Conservation (phyloP, 2,888 invertebrate genomes). For the Axea sp. region DNA sequence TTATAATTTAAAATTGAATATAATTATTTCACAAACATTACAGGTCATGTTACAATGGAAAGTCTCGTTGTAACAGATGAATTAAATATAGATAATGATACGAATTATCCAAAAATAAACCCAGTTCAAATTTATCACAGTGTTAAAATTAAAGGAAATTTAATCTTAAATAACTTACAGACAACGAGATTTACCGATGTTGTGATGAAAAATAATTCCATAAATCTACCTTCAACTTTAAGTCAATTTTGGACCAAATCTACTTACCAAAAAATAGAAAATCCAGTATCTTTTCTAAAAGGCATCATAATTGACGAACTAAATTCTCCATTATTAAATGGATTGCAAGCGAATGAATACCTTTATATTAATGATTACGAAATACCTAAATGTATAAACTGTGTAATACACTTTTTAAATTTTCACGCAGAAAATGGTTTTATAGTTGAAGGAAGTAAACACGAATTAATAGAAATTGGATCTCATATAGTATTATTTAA, state of each 20-base stretch:
- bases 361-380: slow-evolving; percentile 65
- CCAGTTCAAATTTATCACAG: slow-evolving; percentile 68
- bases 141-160: slow-evolving; percentile 67
- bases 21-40: too few species aligned
- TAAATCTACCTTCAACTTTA: slow-evolving; percentile 57
- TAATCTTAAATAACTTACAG: slow-evolving; percentile 63
- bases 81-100: too few species aligned
- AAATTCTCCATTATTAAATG: slow-evolving; percentile 66
- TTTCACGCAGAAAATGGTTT: slow-evolving; percentile 37
- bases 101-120: slow-evolving; percentile 28
- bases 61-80: too few species aligned
- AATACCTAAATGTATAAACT: slow-evolving; percentile 61
- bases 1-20: too few species aligned
- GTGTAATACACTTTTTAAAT: slow-evolving; percentile 7
- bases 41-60: too few species aligned
- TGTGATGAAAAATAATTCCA: slow-evolving; percentile 38
- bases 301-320: slow-evolving; percentile 69
- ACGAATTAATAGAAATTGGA: slow-evolving; percentile 18
- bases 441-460: slow-evolving; percentile 11
- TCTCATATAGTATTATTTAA: slow-evolving; percentile 22
- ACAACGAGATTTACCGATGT: slow-evolving; percentile 43
- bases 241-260: slow-evolving; percentile 71
- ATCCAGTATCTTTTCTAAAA: slow-evolving; percentile 62
- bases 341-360: slow-evolving; percentile 65
- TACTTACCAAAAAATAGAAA: slow-evolving; percentile 65